phyloP scores from a whole-genome alignment of 1,140 invertebrate genomes.

The Pachyrhynchus sulphureomaculatus region DNA sequence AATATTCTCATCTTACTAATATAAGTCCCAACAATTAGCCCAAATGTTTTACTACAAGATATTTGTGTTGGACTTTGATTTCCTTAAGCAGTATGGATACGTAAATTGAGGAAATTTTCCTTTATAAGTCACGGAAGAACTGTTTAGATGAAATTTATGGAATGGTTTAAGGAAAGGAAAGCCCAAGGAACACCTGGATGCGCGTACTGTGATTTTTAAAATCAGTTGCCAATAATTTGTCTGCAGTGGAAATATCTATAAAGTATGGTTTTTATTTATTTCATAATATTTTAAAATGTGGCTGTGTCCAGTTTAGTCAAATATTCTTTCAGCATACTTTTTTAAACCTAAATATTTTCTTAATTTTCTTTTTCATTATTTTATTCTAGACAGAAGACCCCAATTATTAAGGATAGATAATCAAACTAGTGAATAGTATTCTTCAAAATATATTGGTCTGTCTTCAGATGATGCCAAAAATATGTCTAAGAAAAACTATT shows the following conservation, averaged over 20 bases:
- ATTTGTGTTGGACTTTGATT: slow-evolving; percentile 39
- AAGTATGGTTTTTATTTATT: slow-evolving; percentile 18
- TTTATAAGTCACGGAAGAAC: slow-evolving; percentile 34
- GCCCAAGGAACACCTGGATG: slow-evolving; percentile 26
- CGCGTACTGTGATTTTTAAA: slow-evolving; percentile 30
- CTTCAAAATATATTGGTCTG: slow-evolving; percentile 36
- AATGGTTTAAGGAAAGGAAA: slow-evolving; percentile 35
- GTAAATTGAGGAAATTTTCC: slow-evolving; percentile 35
- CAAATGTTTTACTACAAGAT: slow-evolving; percentile 42
- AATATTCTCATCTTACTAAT: slow-evolving; percentile 43
- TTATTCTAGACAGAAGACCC: slow-evolving; percentile 26
- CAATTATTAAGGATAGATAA: slow-evolving; percentile 30
- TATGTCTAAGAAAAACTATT: slow-evolving; percentile 29
- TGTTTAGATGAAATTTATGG: slow-evolving; percentile 39
- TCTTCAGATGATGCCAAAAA: slow-evolving; percentile 31
- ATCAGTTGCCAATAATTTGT: slow-evolving; percentile 33
- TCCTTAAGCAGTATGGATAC: slow-evolving; percentile 35
- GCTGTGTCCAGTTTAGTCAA: background rate
- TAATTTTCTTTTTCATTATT: background rate
- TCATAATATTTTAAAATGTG: slow-evolving; percentile 2
- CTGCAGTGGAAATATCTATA: slow-evolving; percentile 12
- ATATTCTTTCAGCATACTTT: background rate
- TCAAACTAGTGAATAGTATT: slow-evolving; percentile 31
- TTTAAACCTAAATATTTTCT: background rate
- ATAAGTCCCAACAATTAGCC: slow-evolving; percentile 43